Evolutionary conservation across 2,797 vertebrate species (phyloP), one percentile per base, ranked within the genome.

Genomic region (Xerus rutilus): DNA sequence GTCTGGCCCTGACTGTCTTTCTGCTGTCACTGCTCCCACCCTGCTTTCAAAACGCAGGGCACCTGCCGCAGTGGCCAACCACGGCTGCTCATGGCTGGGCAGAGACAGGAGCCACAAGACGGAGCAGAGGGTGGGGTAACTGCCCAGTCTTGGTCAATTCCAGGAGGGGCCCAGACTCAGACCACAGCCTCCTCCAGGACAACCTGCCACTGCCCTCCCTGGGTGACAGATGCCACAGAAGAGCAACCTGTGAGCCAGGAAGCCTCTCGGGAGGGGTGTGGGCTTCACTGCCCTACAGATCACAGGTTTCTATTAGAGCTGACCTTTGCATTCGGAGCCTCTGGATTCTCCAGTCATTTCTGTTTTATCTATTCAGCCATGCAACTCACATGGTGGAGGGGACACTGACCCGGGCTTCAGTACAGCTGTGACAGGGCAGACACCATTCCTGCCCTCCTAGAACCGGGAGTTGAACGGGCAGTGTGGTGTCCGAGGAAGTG

Each of bases 401-500:
- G 52, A 18, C 17, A 0, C 69, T 43, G 25, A 4, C 7, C 49
- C 49, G 4, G 25, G 30, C 23, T 1, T 5, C 23, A 12, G 2
- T 10, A 3, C 62, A 32, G n/a, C n/a, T 5, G 15, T 1, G 1
- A 28, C 0, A 0, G 0, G 45, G 13, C 35, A 54, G 83, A 90
- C 8, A 1, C 0, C 28, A 13, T 28, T 5, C 35, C 72, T 17
- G 3, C 18, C 65, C 8, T 25, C 49, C n/a, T 10, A 17, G 54
- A 9, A 39, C 4, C 28, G 12, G 8, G n/a, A 30, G 6, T n/a
- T 20, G 6, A 5, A 14, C 0, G 5, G n/a, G 5, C 10, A 4
- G 17, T 1, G 7, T 0, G 0, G 20, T 5, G 28, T 0, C 7
- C 21, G n/a, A 78, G 49, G 72, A 59, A n/a, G 7, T 30, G 28